Conservation (phyloP, 2,797 vertebrate species). For the Lepilemur ruficaudatus region DNA sequence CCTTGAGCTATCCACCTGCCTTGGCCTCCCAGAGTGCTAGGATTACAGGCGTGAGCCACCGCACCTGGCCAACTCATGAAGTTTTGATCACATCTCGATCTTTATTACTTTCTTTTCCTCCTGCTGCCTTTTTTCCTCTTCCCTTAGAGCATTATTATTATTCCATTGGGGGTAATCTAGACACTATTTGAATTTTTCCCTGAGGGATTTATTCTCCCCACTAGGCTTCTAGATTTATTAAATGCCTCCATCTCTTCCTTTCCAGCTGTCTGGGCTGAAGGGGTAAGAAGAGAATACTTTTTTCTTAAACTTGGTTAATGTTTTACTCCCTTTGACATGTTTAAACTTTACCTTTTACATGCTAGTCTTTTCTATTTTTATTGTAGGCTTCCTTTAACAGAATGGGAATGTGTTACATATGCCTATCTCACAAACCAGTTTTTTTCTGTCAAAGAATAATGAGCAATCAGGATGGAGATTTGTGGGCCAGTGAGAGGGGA, state of each 20-base stretch:
- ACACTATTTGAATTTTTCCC: neutral
- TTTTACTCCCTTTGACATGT: neutral
- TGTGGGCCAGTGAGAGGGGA: neutral
- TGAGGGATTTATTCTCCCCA: neutral
- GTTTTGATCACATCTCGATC: neutral
- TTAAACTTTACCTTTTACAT: neutral
- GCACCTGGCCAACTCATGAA: neutral
- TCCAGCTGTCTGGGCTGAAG: neutral
- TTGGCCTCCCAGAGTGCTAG: too few species aligned
- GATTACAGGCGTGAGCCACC: too few species aligned
- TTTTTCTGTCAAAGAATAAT: neutral
- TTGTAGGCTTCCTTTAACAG: constrained; percentile 1
- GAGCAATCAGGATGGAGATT: neutral
- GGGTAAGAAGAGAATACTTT: neutral
- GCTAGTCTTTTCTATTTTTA: constrained; percentile 31
- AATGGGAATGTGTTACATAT: neutral
- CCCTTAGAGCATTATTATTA: neutral
- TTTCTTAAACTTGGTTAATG: neutral
- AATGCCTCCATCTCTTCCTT: neutral
- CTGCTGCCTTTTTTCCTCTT: neutral
- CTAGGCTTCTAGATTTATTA: neutral
- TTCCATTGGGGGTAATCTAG: neutral
- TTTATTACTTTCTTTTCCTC: neutral
- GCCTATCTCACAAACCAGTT: neutral
- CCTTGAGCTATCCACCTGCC: too few species aligned